These are phyloP conservation scores for Tenebrosternarchus preto DNA, from an alignment of 2,113 vertebrate species.

Conservation along the genomic window DNA sequence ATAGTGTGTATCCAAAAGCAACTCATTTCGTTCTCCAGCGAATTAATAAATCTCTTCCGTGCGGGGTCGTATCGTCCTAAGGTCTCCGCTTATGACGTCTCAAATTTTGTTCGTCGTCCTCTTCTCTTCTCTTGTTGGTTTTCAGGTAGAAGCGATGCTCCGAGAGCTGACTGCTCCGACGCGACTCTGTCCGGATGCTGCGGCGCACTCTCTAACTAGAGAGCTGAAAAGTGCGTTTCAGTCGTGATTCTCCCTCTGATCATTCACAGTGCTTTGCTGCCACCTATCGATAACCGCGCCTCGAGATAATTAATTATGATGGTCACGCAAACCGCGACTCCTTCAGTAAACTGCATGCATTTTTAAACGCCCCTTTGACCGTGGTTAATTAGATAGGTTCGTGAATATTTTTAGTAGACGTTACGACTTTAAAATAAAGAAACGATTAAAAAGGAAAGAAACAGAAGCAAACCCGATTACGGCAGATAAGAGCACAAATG, in stretches of 20 bases:
- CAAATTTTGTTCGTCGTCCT: not conserved
- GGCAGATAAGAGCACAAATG: too few relatives aligned
- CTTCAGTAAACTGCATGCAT: not conserved
- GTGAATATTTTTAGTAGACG: too few relatives aligned
- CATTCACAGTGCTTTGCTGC: not conserved
- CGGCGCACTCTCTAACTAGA: not conserved
- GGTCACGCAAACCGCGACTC: not conserved
- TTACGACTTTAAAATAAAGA: too few relatives aligned
- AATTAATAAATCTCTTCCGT: too few relatives aligned
- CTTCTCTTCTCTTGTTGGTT: not conserved
- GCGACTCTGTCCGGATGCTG: conserved; percentile 8
- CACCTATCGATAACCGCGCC: not conserved
- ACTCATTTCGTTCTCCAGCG: conserved; percentile 42
- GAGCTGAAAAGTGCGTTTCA: not conserved
- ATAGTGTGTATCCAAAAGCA: conserved; percentile 57
- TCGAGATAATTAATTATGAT: not conserved
- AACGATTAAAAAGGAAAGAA: too few relatives aligned
- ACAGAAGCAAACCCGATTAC: too few relatives aligned
- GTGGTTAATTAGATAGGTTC: too few relatives aligned
- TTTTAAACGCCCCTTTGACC: not conserved
- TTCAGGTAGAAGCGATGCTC: not conserved
- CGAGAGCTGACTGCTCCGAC: conserved; percentile 1
- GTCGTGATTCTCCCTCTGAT: not conserved
- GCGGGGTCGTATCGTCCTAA: too few relatives aligned
- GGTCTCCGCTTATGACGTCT: too few relatives aligned